A percentile compares a stretch with the other conserved stretches of the same genome.
These are phyloP conservation scores for Mionectes olivaceus DNA, from an alignment of 2,797 vertebrate species.

Conservation along the genomic window DNA sequence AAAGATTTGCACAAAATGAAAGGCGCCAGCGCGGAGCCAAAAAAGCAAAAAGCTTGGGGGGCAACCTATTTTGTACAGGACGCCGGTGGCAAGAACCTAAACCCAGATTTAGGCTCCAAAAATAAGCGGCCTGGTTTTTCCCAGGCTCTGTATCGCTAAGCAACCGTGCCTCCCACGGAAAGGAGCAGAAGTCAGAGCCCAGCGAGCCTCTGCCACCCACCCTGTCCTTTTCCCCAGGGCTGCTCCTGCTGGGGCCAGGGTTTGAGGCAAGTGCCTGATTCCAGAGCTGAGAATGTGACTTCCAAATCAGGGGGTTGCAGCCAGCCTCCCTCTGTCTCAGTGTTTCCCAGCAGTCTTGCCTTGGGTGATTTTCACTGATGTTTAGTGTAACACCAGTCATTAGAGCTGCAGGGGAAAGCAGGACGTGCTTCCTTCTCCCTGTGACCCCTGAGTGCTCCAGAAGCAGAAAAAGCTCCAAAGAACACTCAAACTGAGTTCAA, in stretches of 20 bases:
- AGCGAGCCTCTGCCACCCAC: not conserved
- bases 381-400: not conserved
- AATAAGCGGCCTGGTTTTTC: constrained; percentile 42
- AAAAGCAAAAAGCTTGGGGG: not conserved
- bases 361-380: not conserved
- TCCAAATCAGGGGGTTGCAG: not conserved
- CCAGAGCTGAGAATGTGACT: not conserved
- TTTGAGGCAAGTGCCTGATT: not conserved
- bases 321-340: not conserved
- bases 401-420: not conserved
- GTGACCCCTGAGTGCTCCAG: not conserved
- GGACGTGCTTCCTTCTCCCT: not conserved
- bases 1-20: rapidly evolving
- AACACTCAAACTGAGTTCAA: not conserved
- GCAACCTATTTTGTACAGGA: not conserved
- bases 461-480: not conserved
- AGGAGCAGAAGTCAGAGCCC: constrained; percentile 5
- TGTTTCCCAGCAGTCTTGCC: not conserved
- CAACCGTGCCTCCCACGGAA: not conserved
- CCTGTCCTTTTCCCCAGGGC: not conserved
- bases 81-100: not conserved
- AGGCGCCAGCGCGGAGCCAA: rapidly evolving
- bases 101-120: constrained; percentile 63
- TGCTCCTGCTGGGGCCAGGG: rapidly evolving
- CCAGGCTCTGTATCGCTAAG: constrained; percentile 25